Conservation (phyloP, 2,888 invertebrate species). For the Cataglyphis rosenhaueri region DNA sequence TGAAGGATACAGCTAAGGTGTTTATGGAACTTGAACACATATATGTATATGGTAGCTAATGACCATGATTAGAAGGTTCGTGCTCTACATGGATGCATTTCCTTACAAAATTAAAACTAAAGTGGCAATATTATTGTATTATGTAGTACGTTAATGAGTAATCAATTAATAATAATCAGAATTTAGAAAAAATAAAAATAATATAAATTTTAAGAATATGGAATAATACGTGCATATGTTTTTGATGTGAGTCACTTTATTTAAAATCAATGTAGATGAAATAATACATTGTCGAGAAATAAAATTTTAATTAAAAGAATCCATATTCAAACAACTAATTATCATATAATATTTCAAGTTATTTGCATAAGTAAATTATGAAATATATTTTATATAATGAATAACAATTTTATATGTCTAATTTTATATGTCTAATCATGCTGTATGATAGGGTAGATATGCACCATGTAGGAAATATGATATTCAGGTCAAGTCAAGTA, state of each 20-base stretch:
- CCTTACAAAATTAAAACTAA: conserved; percentile 50
- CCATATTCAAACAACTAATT: conserved; percentile 16
- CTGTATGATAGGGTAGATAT: conserved; percentile 52
- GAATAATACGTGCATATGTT: neutral
- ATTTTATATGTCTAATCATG: conserved; percentile 55
- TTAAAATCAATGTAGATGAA: conserved; percentile 24
- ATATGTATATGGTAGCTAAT: conserved; percentile 54
- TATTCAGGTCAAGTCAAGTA: conserved; percentile 61
- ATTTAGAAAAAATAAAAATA: conserved; percentile 9
- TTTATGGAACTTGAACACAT: conserved; percentile 51
- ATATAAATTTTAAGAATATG: neutral
- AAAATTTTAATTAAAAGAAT: conserved; percentile 24
- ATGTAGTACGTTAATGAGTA: conserved; percentile 26
- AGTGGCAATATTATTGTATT: conserved; percentile 16
- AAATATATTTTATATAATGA: conserved; percentile 5
- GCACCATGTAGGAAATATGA: conserved; percentile 51
- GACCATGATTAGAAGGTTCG: conserved; percentile 61
- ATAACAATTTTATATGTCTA: conserved; percentile 24
- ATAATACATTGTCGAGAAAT: conserved; percentile 1
- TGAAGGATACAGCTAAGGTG: conserved; percentile 35
- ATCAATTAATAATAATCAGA: conserved; percentile 13
- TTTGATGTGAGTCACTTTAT: neutral
- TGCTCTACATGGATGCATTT: conserved; percentile 57
- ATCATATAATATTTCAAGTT: neutral
- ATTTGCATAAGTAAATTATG: neutral